Evolutionary conservation across 1,140 invertebrate species (phyloP).

Genomic region (Drosophila pandora): DNA sequence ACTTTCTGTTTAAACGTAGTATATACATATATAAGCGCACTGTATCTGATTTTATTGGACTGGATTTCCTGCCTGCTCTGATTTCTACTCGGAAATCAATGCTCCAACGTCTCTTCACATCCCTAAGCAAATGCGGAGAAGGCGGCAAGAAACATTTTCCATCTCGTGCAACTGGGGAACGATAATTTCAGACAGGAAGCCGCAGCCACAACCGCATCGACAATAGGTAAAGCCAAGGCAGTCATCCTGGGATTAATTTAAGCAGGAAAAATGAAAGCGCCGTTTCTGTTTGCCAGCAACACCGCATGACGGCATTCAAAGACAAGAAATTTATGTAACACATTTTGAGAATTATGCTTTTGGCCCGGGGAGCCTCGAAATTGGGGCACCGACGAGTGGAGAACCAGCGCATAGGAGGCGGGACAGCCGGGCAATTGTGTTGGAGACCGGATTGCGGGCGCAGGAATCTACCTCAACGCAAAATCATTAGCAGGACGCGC

Average conservation of each 20-base stretch:
- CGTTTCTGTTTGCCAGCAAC: slow-evolving; percentile 35
- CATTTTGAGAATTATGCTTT: slow-evolving; percentile 66
- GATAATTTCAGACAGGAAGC: slow-evolving; percentile 58
- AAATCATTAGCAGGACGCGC: slow-evolving; percentile 60
- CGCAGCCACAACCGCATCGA: slow-evolving; percentile 5
- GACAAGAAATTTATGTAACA: slow-evolving; percentile 63
- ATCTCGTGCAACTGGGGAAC: slow-evolving; percentile 62
- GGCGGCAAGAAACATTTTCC: slow-evolving; percentile 33
- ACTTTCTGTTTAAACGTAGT: too few relatives aligned
- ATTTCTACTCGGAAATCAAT: slow-evolving; percentile 30
- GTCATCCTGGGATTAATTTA: slow-evolving; percentile 67
- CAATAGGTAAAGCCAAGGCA: slow-evolving; percentile 25
- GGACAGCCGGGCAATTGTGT: slow-evolving; percentile 9
- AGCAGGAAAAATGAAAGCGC: slow-evolving; percentile 67
- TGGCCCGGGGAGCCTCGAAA: slow-evolving; percentile 48
- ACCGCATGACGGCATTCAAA: slow-evolving; percentile 36
- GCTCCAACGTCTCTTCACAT: neutral
- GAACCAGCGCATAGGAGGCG: neutral
- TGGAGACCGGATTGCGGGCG: slow-evolving; percentile 30
- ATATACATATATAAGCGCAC: neutral
- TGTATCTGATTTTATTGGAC: neutral
- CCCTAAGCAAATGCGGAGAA: slow-evolving; percentile 4
- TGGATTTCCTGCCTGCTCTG: slow-evolving; percentile 10
- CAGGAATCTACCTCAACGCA: slow-evolving; percentile 29
- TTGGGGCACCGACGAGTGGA: slow-evolving; percentile 25